Base-by-base conservation (phyloP, 2,797 vertebrate genomes). In the Rhyacichthys aspro region DNA sequence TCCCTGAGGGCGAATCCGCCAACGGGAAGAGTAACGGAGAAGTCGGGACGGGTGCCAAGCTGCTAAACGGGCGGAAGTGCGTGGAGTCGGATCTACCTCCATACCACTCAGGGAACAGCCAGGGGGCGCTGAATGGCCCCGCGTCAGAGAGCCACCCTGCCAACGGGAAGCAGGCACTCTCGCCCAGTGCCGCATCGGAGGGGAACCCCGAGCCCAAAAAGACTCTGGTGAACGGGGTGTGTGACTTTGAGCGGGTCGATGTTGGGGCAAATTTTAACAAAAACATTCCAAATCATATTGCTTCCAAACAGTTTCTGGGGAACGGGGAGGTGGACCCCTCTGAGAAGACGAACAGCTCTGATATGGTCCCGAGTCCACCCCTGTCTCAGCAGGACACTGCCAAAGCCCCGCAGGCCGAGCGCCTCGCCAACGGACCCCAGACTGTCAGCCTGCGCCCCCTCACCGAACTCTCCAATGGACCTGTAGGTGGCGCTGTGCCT, bases 281-380 rank as follows among this genome's bases (percentile, higher is more conserved):
- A 98, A 99, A 94, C 97, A 98, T 99, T 99, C 96, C 96, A 95
- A 99, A 99, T 98, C 97, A 98, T 92, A 95, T 98, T 91, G 95
- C 96, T 98, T 98, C 95, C 95, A 99, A 96, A 94, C 96, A 87
- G 83, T 83, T 95, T 90, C 89, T 98, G 92, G 97, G 97, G 90
- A 99, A 99, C 61, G 97, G 98, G 86, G 97, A 98, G 85, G 93
- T 97, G 86, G 93, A 94, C 81, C 91, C 93, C 86, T 90, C 94
- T 81, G 79, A 91, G 84, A 96, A 93, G 90, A 91, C 89, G 74
- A 94, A 93, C 69, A 91, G 90, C 79, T 56, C 79, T 17, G 93
- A 93, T 82, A 70, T 62, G 60, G 77, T 78, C 59, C 79, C 79
- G 5, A 72, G 79, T 68, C 75, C 82, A 34, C 74, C 81, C 12